Percentiles rank a stretch among this genome's conserved stretches.
Evolutionary conservation across 2,797 vertebrate species (phyloP).

Genomic region (Eidolon dupreanum): DNA sequence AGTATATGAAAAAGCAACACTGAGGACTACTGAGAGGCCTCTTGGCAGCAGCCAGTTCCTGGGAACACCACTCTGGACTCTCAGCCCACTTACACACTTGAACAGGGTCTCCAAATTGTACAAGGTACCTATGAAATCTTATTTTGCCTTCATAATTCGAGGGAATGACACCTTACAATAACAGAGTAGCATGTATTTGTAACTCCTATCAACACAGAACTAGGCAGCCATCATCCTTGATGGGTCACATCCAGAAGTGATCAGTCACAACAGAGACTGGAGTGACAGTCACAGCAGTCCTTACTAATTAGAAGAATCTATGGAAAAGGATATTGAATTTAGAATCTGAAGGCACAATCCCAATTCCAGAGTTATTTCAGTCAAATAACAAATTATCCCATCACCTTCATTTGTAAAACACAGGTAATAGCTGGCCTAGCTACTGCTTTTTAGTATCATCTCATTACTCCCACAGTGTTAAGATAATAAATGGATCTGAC

Average conservation of each 20-base stretch:
- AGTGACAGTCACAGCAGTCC: neutral
- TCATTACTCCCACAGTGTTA: neutral
- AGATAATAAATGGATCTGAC: neutral
- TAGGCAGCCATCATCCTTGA: neutral
- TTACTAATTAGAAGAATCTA: neutral
- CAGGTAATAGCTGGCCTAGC: neutral
- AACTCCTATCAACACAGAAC: too few species aligned
- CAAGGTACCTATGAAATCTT: neutral
- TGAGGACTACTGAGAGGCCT: neutral
- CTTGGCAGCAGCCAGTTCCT: neutral
- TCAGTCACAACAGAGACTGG: neutral
- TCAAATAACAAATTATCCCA: neutral
- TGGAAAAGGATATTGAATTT: neutral
- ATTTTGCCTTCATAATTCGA: too few species aligned
- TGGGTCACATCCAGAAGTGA: neutral
- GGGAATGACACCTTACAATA: too few species aligned
- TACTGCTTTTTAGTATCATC: neutral
- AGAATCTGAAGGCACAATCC: neutral
- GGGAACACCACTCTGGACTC: neutral
- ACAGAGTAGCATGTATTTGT: too few species aligned
- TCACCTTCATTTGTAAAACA: neutral
- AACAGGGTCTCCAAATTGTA: neutral
- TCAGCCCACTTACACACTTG: neutral
- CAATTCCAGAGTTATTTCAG: neutral
- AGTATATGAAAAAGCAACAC: neutral